Percentiles rank a stretch among this genome's conserved stretches.
Conservation (phyloP, 1,140 invertebrate genomes). For the Scylla paramamosain region DNA sequence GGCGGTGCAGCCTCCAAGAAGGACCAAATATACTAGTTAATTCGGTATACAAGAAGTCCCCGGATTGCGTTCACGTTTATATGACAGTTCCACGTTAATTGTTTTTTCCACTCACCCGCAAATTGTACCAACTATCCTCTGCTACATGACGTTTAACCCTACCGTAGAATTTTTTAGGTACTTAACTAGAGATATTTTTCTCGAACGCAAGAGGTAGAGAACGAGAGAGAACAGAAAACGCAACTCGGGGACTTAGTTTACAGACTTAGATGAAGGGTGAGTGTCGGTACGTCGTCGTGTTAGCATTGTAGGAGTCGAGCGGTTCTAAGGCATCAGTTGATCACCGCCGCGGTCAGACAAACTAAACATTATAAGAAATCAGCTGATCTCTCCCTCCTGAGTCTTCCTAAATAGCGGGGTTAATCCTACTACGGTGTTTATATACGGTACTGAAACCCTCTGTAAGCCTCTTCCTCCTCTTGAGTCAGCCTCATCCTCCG, state of each 20-base stretch:
- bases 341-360: background rate
- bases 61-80: background rate
- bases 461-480: slow-evolving; percentile 10
- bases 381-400: slow-evolving; percentile 62
- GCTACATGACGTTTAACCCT: background rate
- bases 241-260: slow-evolving; percentile 44
- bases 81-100: background rate
- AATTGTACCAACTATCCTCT: background rate
- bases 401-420: slow-evolving; percentile 66
- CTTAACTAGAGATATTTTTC: background rate
- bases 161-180: background rate
- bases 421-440: slow-evolving; percentile 43
- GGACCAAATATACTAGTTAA: slow-evolving; percentile 23
- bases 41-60: background rate
- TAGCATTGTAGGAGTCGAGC: slow-evolving; percentile 60
- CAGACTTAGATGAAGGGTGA: slow-evolving; percentile 61
- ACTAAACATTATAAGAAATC: slow-evolving; percentile 40
- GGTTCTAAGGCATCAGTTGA: background rate
- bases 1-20: slow-evolving; percentile 17
- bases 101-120: background rate
- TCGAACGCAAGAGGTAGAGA: background rate
- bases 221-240: background rate
- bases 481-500: too few species aligned
- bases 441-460: slow-evolving; percentile 28
- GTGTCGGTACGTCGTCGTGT: slow-evolving; percentile 64